phyloP scores from a whole-genome alignment of 2,113 vertebrate species.

The Paramisgurnus dabryanus region DNA sequence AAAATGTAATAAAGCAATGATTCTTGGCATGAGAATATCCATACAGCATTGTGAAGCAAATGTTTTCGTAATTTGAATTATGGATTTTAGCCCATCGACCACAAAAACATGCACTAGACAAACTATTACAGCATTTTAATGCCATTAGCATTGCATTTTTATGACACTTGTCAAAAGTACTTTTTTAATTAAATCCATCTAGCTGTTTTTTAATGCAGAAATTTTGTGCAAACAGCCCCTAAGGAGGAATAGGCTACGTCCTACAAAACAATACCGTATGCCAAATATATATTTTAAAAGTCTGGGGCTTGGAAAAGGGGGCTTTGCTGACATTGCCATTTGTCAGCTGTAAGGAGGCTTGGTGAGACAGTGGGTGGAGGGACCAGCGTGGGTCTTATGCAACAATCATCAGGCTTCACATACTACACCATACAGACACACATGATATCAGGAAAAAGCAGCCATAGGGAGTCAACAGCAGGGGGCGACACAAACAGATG shows the following conservation, averaged over 20 bases:
- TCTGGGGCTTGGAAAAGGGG: conserved; percentile 14
- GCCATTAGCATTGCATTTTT: too few species aligned
- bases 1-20: too few species aligned
- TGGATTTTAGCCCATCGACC: too few species aligned
- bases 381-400: conserved; percentile 41
- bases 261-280: conserved; percentile 25
- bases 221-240: not conserved
- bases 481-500: conserved; percentile 10
- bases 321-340: conserved; percentile 21
- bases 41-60: too few species aligned
- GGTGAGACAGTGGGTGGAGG: conserved; percentile 7
- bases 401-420: conserved; percentile 32
- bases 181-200: too few species aligned
- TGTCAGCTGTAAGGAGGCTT: conserved; percentile 21
- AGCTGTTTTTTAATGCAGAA: too few species aligned
- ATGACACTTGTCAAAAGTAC: too few species aligned
- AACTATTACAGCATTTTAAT: too few species aligned
- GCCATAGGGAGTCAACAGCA: conserved; percentile 25
- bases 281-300: not conserved
- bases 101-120: too few species aligned
- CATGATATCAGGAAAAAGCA: conserved; percentile 31
- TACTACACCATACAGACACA: conserved; percentile 13
- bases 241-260: not conserved
- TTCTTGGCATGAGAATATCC: too few species aligned
- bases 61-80: too few species aligned